Conservation (phyloP, 2,888 invertebrate species). For the Apodemia duryi region DNA sequence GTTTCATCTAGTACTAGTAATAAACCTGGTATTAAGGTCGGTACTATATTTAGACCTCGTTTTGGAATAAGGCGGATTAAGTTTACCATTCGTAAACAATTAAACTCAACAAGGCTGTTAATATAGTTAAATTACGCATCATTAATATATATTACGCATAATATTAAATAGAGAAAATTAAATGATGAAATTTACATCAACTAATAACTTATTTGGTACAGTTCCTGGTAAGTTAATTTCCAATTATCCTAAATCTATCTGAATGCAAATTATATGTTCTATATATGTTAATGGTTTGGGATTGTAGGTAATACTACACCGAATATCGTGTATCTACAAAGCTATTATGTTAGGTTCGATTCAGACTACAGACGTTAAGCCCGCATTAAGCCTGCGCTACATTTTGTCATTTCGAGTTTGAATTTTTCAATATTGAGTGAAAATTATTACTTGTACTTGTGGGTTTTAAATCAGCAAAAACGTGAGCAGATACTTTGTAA, state of each 20-base stretch:
- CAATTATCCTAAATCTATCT: constrained; percentile 11
- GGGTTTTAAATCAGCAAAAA: neutral
- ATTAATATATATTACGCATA: no score
- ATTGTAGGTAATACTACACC: constrained; percentile 1
- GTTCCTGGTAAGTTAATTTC: neutral
- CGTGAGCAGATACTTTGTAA: neutral
- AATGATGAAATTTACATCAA: neutral
- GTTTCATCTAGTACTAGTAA: no score
- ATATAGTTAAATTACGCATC: no score
- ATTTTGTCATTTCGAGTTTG: neutral
- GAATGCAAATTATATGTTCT: constrained; percentile 6
- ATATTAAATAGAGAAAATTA: no score
- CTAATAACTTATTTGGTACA: neutral
- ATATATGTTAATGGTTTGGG: constrained; percentile 3
- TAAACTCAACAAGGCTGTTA: no score
- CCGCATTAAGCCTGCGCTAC: neutral
- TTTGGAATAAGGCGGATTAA: no score
- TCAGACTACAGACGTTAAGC: neutral
- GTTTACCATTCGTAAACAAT: no score
- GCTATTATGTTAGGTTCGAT: neutral
- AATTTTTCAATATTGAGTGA: neutral
- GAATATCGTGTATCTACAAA: constrained; percentile 2
- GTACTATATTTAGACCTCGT: no score
- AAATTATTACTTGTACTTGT: no score
- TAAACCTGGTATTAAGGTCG: no score